Evolutionary conservation across 2,797 vertebrate species (phyloP), one percentile per base, ranked within the genome.

Genomic region (Acanthis flammea): DNA sequence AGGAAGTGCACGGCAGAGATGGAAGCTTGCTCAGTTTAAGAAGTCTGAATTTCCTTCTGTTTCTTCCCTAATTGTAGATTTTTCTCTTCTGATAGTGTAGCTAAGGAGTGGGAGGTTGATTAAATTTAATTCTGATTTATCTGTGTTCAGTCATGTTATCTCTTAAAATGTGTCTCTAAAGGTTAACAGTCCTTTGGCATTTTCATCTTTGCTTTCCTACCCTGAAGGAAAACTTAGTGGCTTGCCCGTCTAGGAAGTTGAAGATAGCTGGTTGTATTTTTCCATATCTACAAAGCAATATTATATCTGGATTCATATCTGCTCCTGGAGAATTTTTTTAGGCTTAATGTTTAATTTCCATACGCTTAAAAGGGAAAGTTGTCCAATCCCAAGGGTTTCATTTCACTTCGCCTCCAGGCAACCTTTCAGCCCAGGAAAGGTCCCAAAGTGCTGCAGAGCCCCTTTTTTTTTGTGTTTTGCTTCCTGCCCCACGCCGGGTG

Each of bases 141-240:
- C 81, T 86, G 76, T 21, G 51, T 92, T 97, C 85, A 88, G 87
- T 92, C 57, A 45, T 45, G 79, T 76, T 94, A 84, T 80, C 81
- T 97, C 73, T 88, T 87, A 86, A 91, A 94, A 93, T 57, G 70
- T 80, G 79, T 94, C 79, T 96, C 89, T 93, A 94, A 95, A 95
- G 87, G 87, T 96, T 97, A 94, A 92, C 92, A 91, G 70, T 92
- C 82, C 76, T 94, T 92, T 94, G 94, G 87, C 87, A 92, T 96
- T 95, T 96, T 95, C 91, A 53, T 94, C 66, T 94, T 87, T 89
- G 87, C 85, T 89, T 92, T 96, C 82, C 62, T 92, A 27, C 75
- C 91, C 94, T 24, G 58, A 66, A 90, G 92, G 71, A 91, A 83
- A 91, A 91, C 47, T 82, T 82, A 71, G 88, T 90, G 86, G n/a